Evolutionary conservation across 2,888 invertebrate species (phyloP).

Genomic region (Ypsolopha sequella): DNA sequence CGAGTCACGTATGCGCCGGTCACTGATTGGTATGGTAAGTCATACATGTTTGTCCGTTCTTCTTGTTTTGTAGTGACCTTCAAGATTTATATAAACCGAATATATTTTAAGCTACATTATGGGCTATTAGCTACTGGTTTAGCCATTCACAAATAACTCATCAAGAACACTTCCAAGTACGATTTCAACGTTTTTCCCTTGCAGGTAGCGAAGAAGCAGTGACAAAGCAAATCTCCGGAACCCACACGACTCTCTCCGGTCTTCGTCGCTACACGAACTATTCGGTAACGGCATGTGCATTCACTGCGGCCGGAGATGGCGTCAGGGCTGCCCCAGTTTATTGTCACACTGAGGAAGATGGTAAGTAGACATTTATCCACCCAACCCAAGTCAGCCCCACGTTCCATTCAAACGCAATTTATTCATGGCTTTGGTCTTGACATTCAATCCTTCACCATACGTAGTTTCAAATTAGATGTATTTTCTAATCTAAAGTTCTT

Average conservation of each 20-base stretch:
- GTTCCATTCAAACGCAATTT: too few species aligned
- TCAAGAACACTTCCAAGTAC: background rate
- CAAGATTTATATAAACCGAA: too few species aligned
- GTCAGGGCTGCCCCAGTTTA: conserved; percentile 85
- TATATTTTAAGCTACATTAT: too few species aligned
- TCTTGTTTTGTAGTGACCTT: too few species aligned
- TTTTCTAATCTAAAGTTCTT: background rate
- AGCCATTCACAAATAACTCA: background rate
- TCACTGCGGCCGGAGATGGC: conserved; percentile 91
- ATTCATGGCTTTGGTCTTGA: too few species aligned
- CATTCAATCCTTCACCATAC: too few species aligned
- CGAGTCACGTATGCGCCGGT: conserved; percentile 85
- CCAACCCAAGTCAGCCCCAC: too few species aligned
- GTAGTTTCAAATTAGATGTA: too few species aligned
- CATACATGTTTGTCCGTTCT: background rate
- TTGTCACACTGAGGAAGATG: conserved; percentile 92
- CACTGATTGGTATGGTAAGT: conserved; percentile 84
- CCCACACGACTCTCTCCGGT: conserved; percentile 79
- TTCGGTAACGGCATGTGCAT: conserved; percentile 90
- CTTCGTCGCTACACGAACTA: conserved; percentile 92
- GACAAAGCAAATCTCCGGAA: conserved; percentile 79
- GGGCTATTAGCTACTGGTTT: background rate
- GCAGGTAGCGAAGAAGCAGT: conserved; percentile 80
- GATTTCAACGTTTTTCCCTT: conserved; percentile 10
- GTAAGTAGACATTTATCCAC: conserved; percentile 59